Percentiles rank a stretch among this genome's conserved stretches.
Conservation (phyloP, 1,140 invertebrate genomes). For the Apis cerana region DNA sequence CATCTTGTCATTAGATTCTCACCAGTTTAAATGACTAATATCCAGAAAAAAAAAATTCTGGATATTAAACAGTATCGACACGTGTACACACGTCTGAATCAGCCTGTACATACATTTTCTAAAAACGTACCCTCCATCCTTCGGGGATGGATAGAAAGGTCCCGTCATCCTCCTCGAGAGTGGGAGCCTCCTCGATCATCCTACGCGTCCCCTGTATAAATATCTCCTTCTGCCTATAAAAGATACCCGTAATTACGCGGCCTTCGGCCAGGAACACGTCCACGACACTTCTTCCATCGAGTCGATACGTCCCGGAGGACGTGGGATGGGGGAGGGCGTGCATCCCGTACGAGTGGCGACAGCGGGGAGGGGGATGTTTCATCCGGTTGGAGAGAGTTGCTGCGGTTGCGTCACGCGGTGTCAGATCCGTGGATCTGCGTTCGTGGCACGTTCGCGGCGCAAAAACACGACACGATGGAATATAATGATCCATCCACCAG, state of each 20-base stretch:
- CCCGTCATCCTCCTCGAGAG: slow-evolving; percentile 70
- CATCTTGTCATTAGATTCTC: too few relatives aligned
- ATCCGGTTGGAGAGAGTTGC: slow-evolving; percentile 4
- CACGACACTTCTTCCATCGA: slow-evolving; percentile 58
- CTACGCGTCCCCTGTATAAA: slow-evolving; percentile 78
- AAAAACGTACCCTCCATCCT: neutral
- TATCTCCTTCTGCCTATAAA: slow-evolving; percentile 77
- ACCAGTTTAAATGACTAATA: too few relatives aligned
- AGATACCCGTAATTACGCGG: slow-evolving; percentile 77
- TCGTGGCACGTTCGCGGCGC: slow-evolving; percentile 60
- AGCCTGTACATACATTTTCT: too few relatives aligned
- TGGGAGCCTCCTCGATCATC: slow-evolving; percentile 77
- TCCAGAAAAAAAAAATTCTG: slow-evolving; percentile 46
- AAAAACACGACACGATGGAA: slow-evolving; percentile 30
- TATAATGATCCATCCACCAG: slow-evolving; percentile 47
- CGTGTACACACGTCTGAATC: too few relatives aligned
- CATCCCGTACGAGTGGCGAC: too few relatives aligned
- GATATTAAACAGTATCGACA: too few relatives aligned
- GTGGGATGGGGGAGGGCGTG: neutral
- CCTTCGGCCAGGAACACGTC: slow-evolving; percentile 74
- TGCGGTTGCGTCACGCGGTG: slow-evolving; percentile 63
- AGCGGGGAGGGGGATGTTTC: slow-evolving; percentile 9
- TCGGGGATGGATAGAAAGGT: slow-evolving; percentile 64
- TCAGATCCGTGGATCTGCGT: slow-evolving; percentile 63
- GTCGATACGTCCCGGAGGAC: slow-evolving; percentile 46